A percentile compares a stretch with the other conserved stretches of the same genome.
Evolutionary conservation across 2,888 invertebrate species (phyloP).

Genomic region (Drosophila pegasa): DNA sequence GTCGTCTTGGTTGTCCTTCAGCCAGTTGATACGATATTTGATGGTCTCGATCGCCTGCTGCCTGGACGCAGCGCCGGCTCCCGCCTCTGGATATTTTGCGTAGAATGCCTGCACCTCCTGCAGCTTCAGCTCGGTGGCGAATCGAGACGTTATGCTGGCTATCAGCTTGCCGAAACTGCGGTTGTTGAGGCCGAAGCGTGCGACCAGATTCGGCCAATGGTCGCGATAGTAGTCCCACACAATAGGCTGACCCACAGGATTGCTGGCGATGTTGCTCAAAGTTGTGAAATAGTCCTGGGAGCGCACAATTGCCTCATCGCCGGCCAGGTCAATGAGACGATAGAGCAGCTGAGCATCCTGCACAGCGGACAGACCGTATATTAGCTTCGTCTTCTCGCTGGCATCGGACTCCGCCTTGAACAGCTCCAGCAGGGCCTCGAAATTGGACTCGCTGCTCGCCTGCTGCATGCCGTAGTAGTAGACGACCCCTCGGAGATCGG

Average conservation of each 20-base stretch:
- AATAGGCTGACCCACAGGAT: constrained; percentile 89
- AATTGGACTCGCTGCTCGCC: constrained; percentile 87
- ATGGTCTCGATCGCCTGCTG: constrained; percentile 91
- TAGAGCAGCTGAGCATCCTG: constrained; percentile 88
- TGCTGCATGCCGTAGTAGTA: constrained; percentile 90
- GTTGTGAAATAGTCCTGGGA: constrained; percentile 93
- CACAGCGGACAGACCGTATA: constrained; percentile 89
- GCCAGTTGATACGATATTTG: constrained; percentile 92
- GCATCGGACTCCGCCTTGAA: constrained; percentile 91
- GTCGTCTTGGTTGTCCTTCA: constrained; percentile 86
- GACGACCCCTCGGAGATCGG: constrained; percentile 88
- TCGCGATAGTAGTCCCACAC: constrained; percentile 93
- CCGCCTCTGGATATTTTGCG: constrained; percentile 91
- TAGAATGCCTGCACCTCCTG: constrained; percentile 92
- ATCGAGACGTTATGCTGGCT: constrained; percentile 88
- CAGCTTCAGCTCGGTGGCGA: constrained; percentile 88
- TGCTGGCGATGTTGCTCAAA: constrained; percentile 88
- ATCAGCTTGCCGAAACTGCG: constrained; percentile 91
- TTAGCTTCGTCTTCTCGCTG: constrained; percentile 90
- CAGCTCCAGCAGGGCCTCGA: constrained; percentile 90
- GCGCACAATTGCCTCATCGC: constrained; percentile 90
- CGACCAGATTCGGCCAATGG: constrained; percentile 90
- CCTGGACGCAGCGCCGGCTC: constrained; percentile 91
- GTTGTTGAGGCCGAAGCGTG: constrained; percentile 92
- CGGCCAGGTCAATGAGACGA: constrained; percentile 89